Conservation (phyloP, 2,113 vertebrate genomes). For the Ammospiza nelsoni region DNA sequence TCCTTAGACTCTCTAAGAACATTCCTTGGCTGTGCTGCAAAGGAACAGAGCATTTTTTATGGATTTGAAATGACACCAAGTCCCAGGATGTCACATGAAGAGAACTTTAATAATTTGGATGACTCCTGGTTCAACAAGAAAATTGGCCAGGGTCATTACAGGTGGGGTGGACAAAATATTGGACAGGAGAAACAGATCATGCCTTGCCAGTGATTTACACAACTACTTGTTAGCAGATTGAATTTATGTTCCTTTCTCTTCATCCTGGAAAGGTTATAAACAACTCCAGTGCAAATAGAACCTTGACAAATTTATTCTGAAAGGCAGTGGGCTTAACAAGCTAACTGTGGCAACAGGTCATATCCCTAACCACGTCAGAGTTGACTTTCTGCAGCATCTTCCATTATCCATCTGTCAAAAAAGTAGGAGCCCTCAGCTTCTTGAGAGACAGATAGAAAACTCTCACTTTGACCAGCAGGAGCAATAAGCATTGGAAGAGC, state of each 20-base stretch:
- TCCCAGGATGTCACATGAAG: neutral
- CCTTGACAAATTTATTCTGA: slow-evolving; percentile 46
- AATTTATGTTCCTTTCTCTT: neutral
- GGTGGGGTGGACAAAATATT: neutral
- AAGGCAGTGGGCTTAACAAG: neutral
- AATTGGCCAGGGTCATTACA: neutral
- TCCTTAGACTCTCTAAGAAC: slow-evolving; percentile 6
- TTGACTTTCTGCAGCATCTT: neutral
- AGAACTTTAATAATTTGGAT: neutral
- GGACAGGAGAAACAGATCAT: neutral
- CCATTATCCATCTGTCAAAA: neutral
- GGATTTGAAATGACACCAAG: neutral
- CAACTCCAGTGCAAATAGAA: neutral
- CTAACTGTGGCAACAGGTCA: neutral
- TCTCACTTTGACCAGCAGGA: neutral
- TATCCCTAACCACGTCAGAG: neutral
- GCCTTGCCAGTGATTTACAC: neutral
- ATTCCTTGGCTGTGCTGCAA: neutral
- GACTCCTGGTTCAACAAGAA: neutral
- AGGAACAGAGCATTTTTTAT: slow-evolving; percentile 2
- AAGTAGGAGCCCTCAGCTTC: neutral
- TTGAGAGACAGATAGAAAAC: neutral
- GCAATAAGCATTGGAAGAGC: neutral
- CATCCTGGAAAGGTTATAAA: neutral
- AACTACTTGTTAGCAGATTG: neutral